phyloP scores from a whole-genome alignment of 2,888 invertebrate genomes.

The Anthrax anthrax region DNA sequence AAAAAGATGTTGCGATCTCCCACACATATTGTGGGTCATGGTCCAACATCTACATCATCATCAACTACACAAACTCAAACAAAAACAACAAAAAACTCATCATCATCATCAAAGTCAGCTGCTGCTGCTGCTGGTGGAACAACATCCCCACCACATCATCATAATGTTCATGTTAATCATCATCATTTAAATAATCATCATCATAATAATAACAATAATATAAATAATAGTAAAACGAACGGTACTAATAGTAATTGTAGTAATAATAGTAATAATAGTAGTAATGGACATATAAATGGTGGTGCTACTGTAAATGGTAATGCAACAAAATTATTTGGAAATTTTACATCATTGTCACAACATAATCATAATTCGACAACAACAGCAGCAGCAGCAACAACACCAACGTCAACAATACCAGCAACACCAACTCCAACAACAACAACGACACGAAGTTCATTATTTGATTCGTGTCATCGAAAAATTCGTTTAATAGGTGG shows the following conservation, averaged over 20 bases:
- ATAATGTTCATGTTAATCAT: conserved; percentile 3
- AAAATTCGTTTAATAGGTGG: conserved; percentile 56
- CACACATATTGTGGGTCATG: conserved; percentile 36
- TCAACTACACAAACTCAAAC: conserved; percentile 12
- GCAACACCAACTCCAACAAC: conserved; percentile 32
- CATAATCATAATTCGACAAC: neutral
- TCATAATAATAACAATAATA: conserved; percentile 2
- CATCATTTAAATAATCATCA: conserved; percentile 3
- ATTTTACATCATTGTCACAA: neutral
- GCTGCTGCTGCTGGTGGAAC: conserved; percentile 11
- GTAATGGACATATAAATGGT: conserved; percentile 17
- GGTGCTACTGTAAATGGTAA: conserved; percentile 3
- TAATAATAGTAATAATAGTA: neutral
- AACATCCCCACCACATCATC: conserved; percentile 10
- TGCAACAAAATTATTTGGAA: neutral
- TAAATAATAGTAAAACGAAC: conserved; percentile 6
- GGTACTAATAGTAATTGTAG: conserved; percentile 18
- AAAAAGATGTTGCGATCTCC: conserved; percentile 38
- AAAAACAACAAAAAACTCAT: too few species aligned
- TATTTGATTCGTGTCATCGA: conserved; percentile 58
- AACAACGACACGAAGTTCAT: conserved; percentile 43
- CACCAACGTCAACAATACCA: conserved; percentile 32
- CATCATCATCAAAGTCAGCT: conserved; percentile 1
- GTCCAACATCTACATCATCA: conserved; percentile 21
- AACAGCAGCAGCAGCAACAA: neutral